A percentile compares a stretch with the other conserved stretches of the same genome.
Evolutionary conservation across 2,888 invertebrate genomes (phyloP).

Genomic region (Lycocerus yunnanus): DNA sequence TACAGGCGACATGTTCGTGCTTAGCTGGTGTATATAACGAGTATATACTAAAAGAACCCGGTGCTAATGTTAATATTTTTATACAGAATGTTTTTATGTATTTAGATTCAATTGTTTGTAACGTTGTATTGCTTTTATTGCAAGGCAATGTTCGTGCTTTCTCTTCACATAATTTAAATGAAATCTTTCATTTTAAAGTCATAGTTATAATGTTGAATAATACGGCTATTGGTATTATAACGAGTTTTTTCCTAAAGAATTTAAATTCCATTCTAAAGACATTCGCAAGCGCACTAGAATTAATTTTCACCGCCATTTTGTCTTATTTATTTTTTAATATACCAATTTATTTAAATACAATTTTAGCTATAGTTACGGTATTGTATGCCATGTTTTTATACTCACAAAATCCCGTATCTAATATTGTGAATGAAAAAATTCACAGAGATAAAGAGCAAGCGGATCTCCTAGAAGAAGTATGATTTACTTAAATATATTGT

Average conservation of each 20-base stretch:
- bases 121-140: constrained; percentile 70
- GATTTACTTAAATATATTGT: neutral
- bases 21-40: constrained; percentile 96
- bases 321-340: constrained; percentile 86
- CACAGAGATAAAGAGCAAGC: constrained; percentile 29
- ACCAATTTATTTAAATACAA: constrained; percentile 80
- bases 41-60: constrained; percentile 85
- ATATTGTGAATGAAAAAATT: constrained; percentile 47
- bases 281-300: constrained; percentile 91
- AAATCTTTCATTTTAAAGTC: constrained; percentile 71
- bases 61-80: constrained; percentile 84
- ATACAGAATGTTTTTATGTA: constrained; percentile 96
- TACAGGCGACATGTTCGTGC: constrained; percentile 89
- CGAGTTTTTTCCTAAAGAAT: constrained; percentile 90
- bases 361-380: constrained; percentile 80
- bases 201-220: constrained; percentile 85
- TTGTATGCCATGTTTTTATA: constrained; percentile 84
- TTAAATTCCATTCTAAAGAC: constrained; percentile 95
- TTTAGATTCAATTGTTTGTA: constrained; percentile 91
- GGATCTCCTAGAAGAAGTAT: constrained; percentile 35
- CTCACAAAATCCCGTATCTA: constrained; percentile 85
- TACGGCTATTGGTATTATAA: constrained; percentile 89
- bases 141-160: constrained; percentile 69
- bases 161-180: constrained; percentile 58
- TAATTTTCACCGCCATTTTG: constrained; percentile 87